Conservation (phyloP, 2,888 invertebrate genomes). For the Coleophora deauratella region DNA sequence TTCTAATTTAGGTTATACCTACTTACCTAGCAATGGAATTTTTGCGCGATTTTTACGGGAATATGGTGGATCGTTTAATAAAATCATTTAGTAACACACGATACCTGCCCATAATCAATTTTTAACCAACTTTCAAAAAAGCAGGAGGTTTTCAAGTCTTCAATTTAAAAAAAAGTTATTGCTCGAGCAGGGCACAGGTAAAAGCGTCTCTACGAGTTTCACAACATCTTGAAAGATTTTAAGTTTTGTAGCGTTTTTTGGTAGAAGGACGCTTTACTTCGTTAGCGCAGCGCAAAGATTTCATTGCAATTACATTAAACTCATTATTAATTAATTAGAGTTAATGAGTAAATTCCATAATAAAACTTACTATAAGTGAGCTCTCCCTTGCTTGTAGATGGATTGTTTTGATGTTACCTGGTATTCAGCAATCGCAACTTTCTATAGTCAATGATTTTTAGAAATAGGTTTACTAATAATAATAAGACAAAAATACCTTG, state of each 20-base stretch:
- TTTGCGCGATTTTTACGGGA: conserved; percentile 27
- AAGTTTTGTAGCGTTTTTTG: no score
- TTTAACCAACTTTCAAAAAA: no score
- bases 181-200: no score
- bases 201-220: no score
- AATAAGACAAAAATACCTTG: conserved; percentile 66
- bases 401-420: conserved; percentile 68
- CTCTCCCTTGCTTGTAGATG: conserved; percentile 68
- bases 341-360: conserved; percentile 70
- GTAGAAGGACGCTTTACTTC: no score
- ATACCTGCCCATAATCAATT: no score
- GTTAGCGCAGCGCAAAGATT: conserved; percentile 37
- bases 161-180: no score
- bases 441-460: conserved; percentile 69
- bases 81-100: no score
- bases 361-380: conserved; percentile 64
- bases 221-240: no score
- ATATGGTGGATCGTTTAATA: no score
- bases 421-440: conserved; percentile 55
- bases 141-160: no score
- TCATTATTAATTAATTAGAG: conserved; percentile 64
- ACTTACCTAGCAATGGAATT: conserved; percentile 43
- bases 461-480: conserved; percentile 62
- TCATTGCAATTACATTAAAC: conserved; percentile 38
- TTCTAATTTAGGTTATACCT: conserved; percentile 58